Evolutionary conservation across 2,888 invertebrate genomes (phyloP).

Genomic region (Cheilosia vernalis): DNA sequence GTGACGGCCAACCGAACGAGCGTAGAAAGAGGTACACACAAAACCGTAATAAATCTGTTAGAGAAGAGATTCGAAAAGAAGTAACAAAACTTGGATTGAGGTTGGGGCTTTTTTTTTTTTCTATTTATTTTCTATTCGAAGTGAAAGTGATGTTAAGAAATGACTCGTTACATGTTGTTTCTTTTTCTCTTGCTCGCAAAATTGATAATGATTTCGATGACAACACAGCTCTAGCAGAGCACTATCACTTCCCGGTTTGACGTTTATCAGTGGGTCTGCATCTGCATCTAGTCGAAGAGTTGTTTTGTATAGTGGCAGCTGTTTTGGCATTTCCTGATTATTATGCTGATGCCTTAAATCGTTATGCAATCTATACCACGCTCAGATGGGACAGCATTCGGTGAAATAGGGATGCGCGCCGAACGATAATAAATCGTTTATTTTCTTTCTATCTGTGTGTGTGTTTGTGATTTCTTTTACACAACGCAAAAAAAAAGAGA

Average conservation of each 20-base stretch:
- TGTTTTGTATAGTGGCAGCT: not conserved
- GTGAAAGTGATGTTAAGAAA: conserved; percentile 71
- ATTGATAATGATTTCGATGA: conserved; percentile 64
- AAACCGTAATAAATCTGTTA: conserved; percentile 19
- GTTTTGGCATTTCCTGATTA: conserved; percentile 70
- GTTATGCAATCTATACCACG: conserved; percentile 52
- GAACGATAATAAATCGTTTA: conserved; percentile 42
- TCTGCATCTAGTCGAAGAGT: conserved; percentile 1
- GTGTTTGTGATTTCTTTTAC: conserved; percentile 24
- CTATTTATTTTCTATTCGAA: conserved; percentile 39
- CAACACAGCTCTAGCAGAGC: conserved; percentile 37
- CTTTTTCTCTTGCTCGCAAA: conserved; percentile 9
- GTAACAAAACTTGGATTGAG: conserved; percentile 46
- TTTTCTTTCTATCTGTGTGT: conserved; percentile 5
- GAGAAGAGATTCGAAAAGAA: conserved; percentile 22
- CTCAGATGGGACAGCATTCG: conserved; percentile 14
- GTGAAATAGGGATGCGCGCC: conserved; percentile 33
- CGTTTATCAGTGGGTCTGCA: not conserved
- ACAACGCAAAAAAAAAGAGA: conserved; percentile 4
- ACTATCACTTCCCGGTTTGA: conserved; percentile 52
- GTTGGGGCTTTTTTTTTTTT: conserved; percentile 31
- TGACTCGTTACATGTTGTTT: conserved; percentile 30
- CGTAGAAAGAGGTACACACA: conserved; percentile 1
- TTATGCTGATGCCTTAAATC: conserved; percentile 51
- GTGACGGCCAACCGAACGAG: conserved; percentile 26